phyloP scores from a whole-genome alignment of 2,797 vertebrate genomes.

The Cirrhinus molitorella region DNA sequence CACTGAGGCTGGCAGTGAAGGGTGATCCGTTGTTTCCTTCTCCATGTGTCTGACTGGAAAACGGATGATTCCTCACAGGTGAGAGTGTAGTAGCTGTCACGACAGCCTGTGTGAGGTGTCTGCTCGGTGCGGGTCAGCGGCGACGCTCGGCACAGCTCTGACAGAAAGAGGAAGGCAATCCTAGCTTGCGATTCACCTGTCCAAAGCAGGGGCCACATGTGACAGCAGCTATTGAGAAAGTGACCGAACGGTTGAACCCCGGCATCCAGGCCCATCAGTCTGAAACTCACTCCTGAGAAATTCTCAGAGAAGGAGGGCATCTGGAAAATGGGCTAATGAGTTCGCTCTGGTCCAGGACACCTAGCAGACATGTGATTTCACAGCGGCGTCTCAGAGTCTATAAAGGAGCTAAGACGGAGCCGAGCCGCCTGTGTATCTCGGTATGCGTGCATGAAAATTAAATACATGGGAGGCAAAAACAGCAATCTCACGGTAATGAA shows the following conservation, averaged over 20 bases:
- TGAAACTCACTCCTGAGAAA: background rate
- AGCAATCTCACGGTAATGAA: conserved; percentile 32
- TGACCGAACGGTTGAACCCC: conserved; percentile 20
- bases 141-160: conserved; percentile 24
- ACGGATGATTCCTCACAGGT: conserved; percentile 4
- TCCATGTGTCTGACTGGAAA: background rate
- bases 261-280: conserved; percentile 20
- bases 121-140: conserved; percentile 39
- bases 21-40: background rate
- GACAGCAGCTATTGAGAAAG: conserved; percentile 30
- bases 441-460: background rate
- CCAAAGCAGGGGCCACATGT: conserved; percentile 12
- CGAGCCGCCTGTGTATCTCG: background rate
- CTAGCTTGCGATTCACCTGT: conserved; percentile 27
- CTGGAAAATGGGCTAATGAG: conserved; percentile 25
- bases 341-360: conserved; percentile 13
- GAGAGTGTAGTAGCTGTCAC: conserved; percentile 8
- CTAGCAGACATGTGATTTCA: conserved; percentile 16
- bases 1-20: conserved; percentile 1
- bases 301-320: background rate
- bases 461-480: conserved; percentile 17
- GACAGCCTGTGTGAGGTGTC: conserved; percentile 11
- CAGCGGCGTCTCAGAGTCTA: background rate
- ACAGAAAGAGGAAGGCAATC: conserved; percentile 35
- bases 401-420: background rate